Percentiles rank a stretch among this genome's conserved stretches.
These are phyloP conservation scores for Oreotragus oreotragus DNA, from an alignment of 2,113 vertebrate species.

Conservation along the genomic window DNA sequence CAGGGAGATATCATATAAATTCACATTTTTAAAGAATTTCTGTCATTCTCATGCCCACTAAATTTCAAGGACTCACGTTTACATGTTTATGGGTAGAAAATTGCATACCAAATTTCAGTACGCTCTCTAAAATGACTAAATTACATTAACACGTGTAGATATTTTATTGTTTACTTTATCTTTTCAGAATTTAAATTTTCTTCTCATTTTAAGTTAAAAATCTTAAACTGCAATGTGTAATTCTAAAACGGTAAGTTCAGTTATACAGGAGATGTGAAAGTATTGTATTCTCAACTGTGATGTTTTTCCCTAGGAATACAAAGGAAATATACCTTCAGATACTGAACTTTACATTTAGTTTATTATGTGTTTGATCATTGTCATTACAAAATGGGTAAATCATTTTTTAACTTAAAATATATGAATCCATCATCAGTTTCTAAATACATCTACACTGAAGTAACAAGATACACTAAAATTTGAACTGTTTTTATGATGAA, in stretches of 20 bases:
- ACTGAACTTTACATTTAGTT: not conserved
- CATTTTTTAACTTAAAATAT: not conserved
- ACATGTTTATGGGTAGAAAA: not conserved
- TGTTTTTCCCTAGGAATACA: not conserved
- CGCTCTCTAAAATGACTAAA: not conserved
- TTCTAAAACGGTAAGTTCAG: not conserved
- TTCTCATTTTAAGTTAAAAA: not conserved
- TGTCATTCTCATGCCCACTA: not conserved
- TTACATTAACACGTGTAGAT: not conserved
- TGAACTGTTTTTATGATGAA: not conserved
- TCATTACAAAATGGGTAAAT: not conserved
- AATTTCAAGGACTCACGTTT: not conserved
- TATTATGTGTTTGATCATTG: not conserved
- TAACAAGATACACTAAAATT: not conserved
- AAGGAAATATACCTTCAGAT: not conserved
- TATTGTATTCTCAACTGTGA: not conserved
- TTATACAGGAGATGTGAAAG: not conserved
- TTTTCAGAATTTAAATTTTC: not conserved
- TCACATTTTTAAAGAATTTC: not conserved
- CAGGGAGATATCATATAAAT: not conserved
- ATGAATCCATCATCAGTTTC: not conserved
- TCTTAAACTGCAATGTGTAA: not conserved
- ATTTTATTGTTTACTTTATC: not conserved
- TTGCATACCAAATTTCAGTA: not conserved
- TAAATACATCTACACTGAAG: not conserved